A percentile compares a stretch with the other conserved stretches of the same genome.
phyloP scores from a whole-genome alignment of 2,888 invertebrate genomes.

The Polyommatus icarus region DNA sequence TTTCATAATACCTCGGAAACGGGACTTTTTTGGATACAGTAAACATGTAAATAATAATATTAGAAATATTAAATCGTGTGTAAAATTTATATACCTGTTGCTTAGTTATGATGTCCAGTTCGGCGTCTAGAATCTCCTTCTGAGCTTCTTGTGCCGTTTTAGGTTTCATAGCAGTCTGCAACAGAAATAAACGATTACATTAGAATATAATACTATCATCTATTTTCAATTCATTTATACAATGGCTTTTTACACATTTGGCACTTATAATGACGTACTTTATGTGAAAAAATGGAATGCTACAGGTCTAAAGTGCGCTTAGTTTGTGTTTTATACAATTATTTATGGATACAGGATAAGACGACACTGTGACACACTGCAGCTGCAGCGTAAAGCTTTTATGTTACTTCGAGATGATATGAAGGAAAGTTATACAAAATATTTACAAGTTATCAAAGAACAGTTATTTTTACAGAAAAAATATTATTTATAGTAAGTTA shows the following conservation, averaged over 20 bases:
- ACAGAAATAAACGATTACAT: slow-evolving; percentile 39
- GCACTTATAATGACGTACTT: not conserved
- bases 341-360: no score
- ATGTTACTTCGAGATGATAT: no score
- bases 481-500: not conserved
- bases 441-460: not conserved
- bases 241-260: not conserved
- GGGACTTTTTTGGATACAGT: no score
- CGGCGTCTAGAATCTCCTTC: slow-evolving; percentile 94
- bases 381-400: no score
- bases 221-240: not conserved
- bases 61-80: no score
- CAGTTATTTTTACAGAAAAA: not conserved
- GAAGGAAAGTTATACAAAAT: not conserved
- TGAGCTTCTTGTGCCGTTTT: slow-evolving; percentile 91
- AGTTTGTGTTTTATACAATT: no score
- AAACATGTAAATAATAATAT: no score
- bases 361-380: no score
- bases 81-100: slow-evolving; percentile 80
- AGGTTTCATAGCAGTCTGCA: slow-evolving; percentile 67
- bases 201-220: not conserved
- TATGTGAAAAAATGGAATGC: no score
- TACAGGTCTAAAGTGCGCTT: no score
- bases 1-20: no score
- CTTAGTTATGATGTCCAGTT: slow-evolving; percentile 93